Evolutionary conservation across 2,113 vertebrate genomes (phyloP).

Genomic region (Struthidea cinerea): DNA sequence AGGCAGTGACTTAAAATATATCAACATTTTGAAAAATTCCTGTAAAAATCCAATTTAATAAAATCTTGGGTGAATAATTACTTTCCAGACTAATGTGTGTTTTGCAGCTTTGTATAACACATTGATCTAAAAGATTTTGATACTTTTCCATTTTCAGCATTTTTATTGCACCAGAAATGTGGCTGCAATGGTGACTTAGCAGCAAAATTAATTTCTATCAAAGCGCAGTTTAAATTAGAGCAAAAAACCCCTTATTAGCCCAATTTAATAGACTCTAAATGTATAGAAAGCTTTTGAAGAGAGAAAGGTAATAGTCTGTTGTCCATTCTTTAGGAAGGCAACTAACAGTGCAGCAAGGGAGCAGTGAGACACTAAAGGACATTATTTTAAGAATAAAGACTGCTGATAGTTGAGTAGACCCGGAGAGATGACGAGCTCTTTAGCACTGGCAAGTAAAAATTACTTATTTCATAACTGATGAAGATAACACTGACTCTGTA

Average conservation of each 20-base stretch:
- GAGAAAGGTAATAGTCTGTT: background rate
- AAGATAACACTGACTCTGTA: background rate
- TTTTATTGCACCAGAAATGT: background rate
- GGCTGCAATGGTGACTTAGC: background rate
- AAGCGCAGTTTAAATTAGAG: background rate
- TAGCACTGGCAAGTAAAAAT: background rate
- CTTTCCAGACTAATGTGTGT: background rate
- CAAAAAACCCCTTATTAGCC: accelerated
- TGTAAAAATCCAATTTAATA: background rate
- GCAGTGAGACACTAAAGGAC: background rate
- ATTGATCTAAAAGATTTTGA: background rate
- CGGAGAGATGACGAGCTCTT: background rate
- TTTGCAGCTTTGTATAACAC: background rate
- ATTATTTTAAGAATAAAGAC: background rate
- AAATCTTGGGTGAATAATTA: background rate
- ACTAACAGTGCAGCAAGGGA: background rate
- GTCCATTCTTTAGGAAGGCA: background rate
- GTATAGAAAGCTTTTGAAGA: background rate
- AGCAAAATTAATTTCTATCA: background rate
- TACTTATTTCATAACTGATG: background rate
- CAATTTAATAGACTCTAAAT: background rate
- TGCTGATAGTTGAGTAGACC: background rate
- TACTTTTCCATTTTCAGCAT: background rate
- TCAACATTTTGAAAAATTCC: background rate
- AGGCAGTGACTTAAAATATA: background rate